Conservation (phyloP, 2,888 invertebrate species). For the Craniophora ligustri region DNA sequence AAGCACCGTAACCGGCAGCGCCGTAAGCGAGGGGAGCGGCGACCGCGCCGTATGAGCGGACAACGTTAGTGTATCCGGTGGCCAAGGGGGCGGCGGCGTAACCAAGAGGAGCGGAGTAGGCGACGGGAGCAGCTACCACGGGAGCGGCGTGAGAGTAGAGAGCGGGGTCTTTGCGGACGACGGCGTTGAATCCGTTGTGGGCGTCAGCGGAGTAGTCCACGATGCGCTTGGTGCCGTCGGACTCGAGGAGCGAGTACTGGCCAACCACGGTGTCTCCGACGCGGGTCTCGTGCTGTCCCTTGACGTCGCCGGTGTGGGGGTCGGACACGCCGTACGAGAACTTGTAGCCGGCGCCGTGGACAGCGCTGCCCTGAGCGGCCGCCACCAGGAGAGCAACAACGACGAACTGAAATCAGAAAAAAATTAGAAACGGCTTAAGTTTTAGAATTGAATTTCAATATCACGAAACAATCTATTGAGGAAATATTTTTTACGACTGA, state of each 20-base stretch:
- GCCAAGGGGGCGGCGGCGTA: constrained; percentile 61
- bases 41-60: constrained; percentile 56
- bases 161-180: constrained; percentile 85
- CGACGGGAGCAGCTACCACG: constrained; percentile 66
- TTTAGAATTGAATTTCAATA: no score
- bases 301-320: constrained; percentile 85
- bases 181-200: constrained; percentile 88
- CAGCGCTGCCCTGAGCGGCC: constrained; percentile 78
- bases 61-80: constrained; percentile 60
- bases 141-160: constrained; percentile 67
- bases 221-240: constrained; percentile 90
- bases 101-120: constrained; percentile 47
- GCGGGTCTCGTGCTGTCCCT: constrained; percentile 90
- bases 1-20: constrained; percentile 38
- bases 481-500: no score
- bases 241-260: constrained; percentile 85
- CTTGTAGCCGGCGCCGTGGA: constrained; percentile 79
- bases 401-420: constrained; percentile 75
- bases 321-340: constrained; percentile 84
- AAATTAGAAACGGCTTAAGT: neutral
- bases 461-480: no score
- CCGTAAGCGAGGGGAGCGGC: constrained; percentile 51
- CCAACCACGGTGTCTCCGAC: constrained; percentile 90
- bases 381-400: constrained; percentile 81
- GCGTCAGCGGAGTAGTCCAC: constrained; percentile 89